Evolutionary conservation across 2,888 invertebrate genomes (phyloP).

Genomic region (Glyphotaelius pellucidus): DNA sequence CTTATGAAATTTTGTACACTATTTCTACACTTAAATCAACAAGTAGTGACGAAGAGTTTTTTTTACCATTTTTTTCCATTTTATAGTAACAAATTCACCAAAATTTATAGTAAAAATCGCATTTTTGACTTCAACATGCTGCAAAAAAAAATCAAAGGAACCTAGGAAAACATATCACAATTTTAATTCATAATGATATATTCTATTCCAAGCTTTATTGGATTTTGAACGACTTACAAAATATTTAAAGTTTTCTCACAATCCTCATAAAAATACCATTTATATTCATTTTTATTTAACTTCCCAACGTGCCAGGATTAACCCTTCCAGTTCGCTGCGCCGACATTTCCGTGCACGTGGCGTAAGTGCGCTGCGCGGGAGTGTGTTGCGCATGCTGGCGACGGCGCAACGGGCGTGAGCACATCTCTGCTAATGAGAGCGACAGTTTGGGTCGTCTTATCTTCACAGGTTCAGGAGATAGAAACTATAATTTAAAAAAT

Average conservation of each 20-base stretch:
- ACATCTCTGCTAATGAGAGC: constrained; percentile 12
- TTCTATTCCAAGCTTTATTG: no score
- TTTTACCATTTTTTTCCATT: no score
- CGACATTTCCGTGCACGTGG: background rate
- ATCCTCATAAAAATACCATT: background rate
- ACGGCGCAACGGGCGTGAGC: constrained; percentile 14
- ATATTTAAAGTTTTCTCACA: background rate
- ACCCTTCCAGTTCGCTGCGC: background rate
- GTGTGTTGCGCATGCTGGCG: background rate
- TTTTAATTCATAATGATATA: no score
- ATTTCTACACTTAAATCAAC: no score
- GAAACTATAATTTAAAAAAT: background rate
- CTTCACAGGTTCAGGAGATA: background rate
- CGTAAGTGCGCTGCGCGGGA: background rate
- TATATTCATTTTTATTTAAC: background rate
- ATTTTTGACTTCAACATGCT: no score
- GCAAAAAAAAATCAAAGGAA: no score
- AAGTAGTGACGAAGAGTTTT: no score
- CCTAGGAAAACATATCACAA: no score
- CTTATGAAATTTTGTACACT: no score
- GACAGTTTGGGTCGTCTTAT: background rate
- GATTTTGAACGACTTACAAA: no score
- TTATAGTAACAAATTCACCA: no score
- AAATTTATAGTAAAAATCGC: no score
- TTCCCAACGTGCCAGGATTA: background rate